phyloP scores from a whole-genome alignment of 2,888 invertebrate species.

The Eulithis testata region DNA sequence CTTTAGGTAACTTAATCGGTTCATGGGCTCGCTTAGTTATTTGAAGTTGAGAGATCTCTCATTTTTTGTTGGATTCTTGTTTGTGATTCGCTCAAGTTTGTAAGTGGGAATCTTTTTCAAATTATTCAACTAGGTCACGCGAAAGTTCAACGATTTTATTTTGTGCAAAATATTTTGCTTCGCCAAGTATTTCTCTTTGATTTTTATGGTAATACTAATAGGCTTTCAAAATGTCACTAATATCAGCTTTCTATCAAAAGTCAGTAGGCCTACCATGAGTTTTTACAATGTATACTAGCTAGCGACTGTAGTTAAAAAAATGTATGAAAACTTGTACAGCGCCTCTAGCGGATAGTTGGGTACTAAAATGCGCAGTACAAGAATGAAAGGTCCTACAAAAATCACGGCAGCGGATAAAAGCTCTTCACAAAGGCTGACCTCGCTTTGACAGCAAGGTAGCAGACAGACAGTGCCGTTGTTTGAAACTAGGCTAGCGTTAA shows the following conservation, averaged over 20 bases:
- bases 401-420: constrained; percentile 39
- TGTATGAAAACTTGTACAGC: too few species aligned
- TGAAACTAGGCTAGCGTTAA: constrained; percentile 61
- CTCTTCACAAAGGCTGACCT: constrained; percentile 61
- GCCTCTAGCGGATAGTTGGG: too few species aligned
- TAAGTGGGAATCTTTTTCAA: not conserved
- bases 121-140: not conserved
- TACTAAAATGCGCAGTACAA: too few species aligned
- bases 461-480: constrained; percentile 50
- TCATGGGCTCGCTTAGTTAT: constrained; percentile 13
- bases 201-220: too few species aligned
- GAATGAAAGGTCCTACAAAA: constrained; percentile 22
- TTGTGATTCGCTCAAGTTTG: not conserved
- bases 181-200: too few species aligned
- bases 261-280: too few species aligned
- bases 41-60: not conserved
- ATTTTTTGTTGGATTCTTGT: constrained; percentile 7
- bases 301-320: too few species aligned
- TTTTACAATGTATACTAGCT: too few species aligned
- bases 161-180: not conserved
- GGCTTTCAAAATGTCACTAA: too few species aligned
- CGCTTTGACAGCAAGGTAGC: constrained; percentile 51
- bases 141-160: not conserved
- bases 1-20: constrained; percentile 40
- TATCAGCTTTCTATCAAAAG: too few species aligned